Base-by-base conservation (phyloP, 2,888 invertebrate species). In the Platypus cylindrus region DNA sequence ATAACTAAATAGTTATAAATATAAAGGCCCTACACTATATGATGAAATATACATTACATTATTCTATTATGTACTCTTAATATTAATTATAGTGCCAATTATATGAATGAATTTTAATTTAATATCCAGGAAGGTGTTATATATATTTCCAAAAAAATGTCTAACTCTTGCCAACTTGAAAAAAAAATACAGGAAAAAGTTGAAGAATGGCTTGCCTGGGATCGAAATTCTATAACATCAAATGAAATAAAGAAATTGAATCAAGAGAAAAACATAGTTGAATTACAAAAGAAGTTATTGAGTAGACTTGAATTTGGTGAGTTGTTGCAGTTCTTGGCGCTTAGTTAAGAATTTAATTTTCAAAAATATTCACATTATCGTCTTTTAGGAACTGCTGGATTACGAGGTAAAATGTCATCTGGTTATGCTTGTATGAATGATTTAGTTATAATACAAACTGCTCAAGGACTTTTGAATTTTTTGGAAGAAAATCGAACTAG, bases 351-450 rank as follows among this genome's bases (percentile, higher is more conserved):
- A n/a, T n/a, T n/a, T n/a, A n/a, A n/a, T n/a, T n/a, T n/a, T n/a
- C n/a, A n/a, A n/a, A n/a, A n/a, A n/a, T n/a, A n/a, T n/a, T n/a
- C n/a, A n/a, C n/a, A n/a, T n/a, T n/a, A n/a, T n/a, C n/a, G 91
- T 49, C 67, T 74, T 50, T 94, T 94, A 60, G 94, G 94, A 12
- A 95, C 94, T 1, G 94, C 94, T 1, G 94, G 97, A 0, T 66
- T 98, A 18, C 73, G 98, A 43, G 90, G 84, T 0, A 70, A 70
- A 44, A 97, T 98, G 97, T 84, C 78, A 12, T 82, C 91, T 11
- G 98, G 98, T 0, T 94, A 83, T 60, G 75, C 74, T 45, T 78
- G 81, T 43, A 89, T 98, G 85, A 99, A 99, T 60, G 97, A 98
- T 60, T 70, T 99, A 27, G 86, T 94, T 0, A 78, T 93, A 41